Conservation (phyloP, 2,888 invertebrate species). For the Hyposoter didymator region DNA sequence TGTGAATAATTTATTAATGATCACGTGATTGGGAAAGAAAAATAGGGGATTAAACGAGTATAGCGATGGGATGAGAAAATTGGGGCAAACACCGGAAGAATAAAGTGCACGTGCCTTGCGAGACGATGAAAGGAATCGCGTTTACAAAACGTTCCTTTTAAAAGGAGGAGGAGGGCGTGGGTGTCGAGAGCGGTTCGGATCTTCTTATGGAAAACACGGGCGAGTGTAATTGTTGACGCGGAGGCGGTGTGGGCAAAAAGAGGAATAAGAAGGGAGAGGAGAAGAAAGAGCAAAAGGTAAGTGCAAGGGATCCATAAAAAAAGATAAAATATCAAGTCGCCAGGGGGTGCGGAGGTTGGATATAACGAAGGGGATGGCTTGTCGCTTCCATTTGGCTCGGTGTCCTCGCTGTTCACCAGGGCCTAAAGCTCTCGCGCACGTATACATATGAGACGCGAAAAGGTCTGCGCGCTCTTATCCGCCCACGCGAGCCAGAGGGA, state of each 20-base stretch:
- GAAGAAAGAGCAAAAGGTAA: slow-evolving; percentile 14
- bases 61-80: background rate
- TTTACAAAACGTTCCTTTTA: background rate
- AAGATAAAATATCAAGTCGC: slow-evolving; percentile 19
- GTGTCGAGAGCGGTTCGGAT: slow-evolving; percentile 11
- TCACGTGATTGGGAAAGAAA: slow-evolving; percentile 20
- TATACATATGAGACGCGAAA: slow-evolving; percentile 48
- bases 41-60: background rate
- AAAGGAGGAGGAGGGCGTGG: background rate
- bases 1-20: slow-evolving; percentile 46
- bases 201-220: slow-evolving; percentile 19
- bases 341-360: slow-evolving; percentile 32
- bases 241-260: slow-evolving; percentile 4
- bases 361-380: slow-evolving; percentile 39
- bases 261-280: slow-evolving; percentile 5
- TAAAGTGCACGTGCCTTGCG: slow-evolving; percentile 27
- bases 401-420: slow-evolving; percentile 35
- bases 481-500: slow-evolving; percentile 2
- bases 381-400: slow-evolving; percentile 44
- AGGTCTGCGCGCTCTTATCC: slow-evolving; percentile 40
- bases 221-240: slow-evolving; percentile 24
- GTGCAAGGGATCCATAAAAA: slow-evolving; percentile 27
- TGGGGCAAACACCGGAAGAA: slow-evolving; percentile 20
- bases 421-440: slow-evolving; percentile 31
- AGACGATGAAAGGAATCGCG: background rate